Percentiles rank a stretch among this genome's conserved stretches.
Evolutionary conservation across 2,797 vertebrate species (phyloP).

Genomic region (Parambassis ranga): DNA sequence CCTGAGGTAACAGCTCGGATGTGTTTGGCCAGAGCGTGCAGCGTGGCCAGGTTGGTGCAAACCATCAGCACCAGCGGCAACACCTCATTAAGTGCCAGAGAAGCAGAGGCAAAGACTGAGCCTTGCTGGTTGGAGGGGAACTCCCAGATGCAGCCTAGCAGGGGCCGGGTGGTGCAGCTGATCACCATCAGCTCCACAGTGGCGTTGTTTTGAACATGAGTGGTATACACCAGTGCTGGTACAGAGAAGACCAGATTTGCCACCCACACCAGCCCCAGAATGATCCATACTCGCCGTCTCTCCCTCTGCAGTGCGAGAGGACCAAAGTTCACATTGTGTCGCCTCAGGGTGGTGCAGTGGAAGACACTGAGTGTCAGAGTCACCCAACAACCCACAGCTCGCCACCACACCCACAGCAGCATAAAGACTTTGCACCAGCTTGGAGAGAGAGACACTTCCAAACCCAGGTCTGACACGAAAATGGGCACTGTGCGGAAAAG

Average conservation of each 20-base stretch:
- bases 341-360: constrained; percentile 79
- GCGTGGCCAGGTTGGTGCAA: constrained; percentile 77
- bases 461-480: constrained; percentile 80
- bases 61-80: constrained; percentile 82
- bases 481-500: constrained; percentile 83
- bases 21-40: constrained; percentile 78
- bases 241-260: constrained; percentile 77
- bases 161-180: constrained; percentile 81
- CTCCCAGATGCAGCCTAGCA: constrained; percentile 83
- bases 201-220: constrained; percentile 68
- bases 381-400: constrained; percentile 82
- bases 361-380: constrained; percentile 81
- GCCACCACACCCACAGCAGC: constrained; percentile 86
- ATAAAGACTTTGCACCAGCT: constrained; percentile 83
- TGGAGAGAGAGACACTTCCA: constrained; percentile 72
- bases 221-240: constrained; percentile 79
- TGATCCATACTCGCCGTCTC: constrained; percentile 63
- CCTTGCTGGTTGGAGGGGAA: constrained; percentile 76
- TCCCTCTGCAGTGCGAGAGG: constrained; percentile 64
- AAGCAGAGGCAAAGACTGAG: constrained; percentile 74
- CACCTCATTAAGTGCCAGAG: constrained; percentile 81
- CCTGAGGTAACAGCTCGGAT: constrained; percentile 70
- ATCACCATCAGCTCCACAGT: constrained; percentile 84
- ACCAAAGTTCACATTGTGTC: constrained; percentile 67
- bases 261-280: constrained; percentile 74